These are phyloP conservation scores for Sepioteuthis lessoniana DNA, from an alignment of 2,888 invertebrate species.

Conservation along the genomic window DNA sequence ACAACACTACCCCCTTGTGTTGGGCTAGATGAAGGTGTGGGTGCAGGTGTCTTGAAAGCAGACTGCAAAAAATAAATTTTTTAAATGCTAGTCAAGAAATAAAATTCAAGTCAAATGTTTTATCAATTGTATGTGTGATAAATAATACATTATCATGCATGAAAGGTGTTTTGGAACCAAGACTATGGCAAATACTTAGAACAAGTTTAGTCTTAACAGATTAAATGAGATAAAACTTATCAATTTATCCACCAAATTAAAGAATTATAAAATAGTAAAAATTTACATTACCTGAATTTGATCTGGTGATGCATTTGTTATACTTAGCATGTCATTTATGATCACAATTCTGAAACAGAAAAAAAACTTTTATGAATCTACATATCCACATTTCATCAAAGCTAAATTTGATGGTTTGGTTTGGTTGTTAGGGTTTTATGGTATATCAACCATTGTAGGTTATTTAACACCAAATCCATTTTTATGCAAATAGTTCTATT, in stretches of 20 bases:
- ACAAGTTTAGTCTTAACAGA: neutral
- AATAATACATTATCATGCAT: too few relatives aligned
- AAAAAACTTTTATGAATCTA: neutral
- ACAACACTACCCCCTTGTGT: conserved; percentile 59
- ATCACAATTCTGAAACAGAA: conserved; percentile 80
- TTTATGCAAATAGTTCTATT: too few relatives aligned
- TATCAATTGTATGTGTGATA: too few relatives aligned
- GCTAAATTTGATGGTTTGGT: too few relatives aligned
- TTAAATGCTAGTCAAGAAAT: too few relatives aligned
- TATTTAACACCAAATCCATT: too few relatives aligned
- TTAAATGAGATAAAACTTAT: neutral
- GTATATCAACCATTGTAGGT: too few relatives aligned
- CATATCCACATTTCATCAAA: neutral
- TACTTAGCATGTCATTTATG: conserved; percentile 86
- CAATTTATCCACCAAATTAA: neutral
- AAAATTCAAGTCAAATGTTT: too few relatives aligned
- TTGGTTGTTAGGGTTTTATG: too few relatives aligned
- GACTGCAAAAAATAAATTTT: conserved; percentile 57
- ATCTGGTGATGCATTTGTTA: conserved; percentile 83
- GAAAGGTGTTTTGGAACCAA: too few relatives aligned
- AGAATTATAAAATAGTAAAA: neutral
- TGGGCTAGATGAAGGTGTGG: conserved; percentile 74
- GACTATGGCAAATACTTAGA: too few relatives aligned
- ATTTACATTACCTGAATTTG: conserved; percentile 76
- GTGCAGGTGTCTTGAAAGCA: conserved; percentile 73